Conservation (phyloP, 2,113 vertebrate genomes). For the Rhipidura dahli region DNA sequence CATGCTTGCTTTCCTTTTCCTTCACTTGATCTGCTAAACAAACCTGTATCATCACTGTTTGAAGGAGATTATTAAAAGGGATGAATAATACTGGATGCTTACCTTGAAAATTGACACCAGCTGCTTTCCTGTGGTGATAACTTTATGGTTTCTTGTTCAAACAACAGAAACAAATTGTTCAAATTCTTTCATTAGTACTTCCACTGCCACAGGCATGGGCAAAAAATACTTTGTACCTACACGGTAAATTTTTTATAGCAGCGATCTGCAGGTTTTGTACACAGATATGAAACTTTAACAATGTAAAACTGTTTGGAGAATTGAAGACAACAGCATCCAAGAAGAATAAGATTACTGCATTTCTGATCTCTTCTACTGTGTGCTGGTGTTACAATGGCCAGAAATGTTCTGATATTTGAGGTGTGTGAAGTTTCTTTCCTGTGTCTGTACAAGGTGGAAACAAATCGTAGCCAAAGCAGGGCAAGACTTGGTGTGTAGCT, state of each 20-base stretch:
- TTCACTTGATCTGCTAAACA: not conserved
- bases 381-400: not conserved
- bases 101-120: not conserved
- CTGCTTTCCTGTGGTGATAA: not conserved
- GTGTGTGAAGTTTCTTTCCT: not conserved
- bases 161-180: not conserved
- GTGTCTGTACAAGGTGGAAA: not conserved
- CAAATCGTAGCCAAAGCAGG: not conserved
- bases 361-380: not conserved
- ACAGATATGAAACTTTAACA: not conserved
- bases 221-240: not conserved
- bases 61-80: not conserved
- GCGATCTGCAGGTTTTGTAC: not conserved
- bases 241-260: not conserved
- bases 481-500: not conserved
- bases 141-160: not conserved
- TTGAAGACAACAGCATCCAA: not conserved
- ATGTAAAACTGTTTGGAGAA: not conserved
- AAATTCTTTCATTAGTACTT: not conserved
- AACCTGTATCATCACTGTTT: not conserved
- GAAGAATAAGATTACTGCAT: not conserved
- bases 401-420: not conserved
- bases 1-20: not conserved
- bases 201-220: not conserved
- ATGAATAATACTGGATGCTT: not conserved